Base-by-base conservation (phyloP, 35 echinoderm and acorn worm species). In the Lytechinus variegatus region DNA sequence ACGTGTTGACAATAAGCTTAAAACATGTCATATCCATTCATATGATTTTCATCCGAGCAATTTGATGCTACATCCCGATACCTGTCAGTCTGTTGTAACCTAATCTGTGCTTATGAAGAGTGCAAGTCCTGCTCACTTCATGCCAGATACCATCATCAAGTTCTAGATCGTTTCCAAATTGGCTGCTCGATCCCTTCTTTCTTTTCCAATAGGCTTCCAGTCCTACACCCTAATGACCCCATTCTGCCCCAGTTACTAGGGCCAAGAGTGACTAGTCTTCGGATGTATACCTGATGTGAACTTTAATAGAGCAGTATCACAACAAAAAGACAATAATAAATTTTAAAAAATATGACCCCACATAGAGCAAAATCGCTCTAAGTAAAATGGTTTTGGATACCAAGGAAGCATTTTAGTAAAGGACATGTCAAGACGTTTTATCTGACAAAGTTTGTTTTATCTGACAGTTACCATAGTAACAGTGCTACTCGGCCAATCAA, bases 111-210 rank as follows among this genome's bases (percentile, higher is more conserved):
- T 16, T 79, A 79, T 16, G 66, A 79, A 90, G 88, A 54, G 88
- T 90, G 28, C 88, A 52, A 52, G 52, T 90, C 88, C 52, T 9
- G 52, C 52, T 90, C 28, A 14, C 16, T 44, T 54, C 52, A 54
- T 54, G 88, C 88, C 88, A 54, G 88, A 90, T 44, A 28, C 27
- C 29, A 90, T 79, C 66, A 79, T 79, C 66, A 54, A 54, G 88
- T 54, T 90, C 10, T 90, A 90, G 88, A 90, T 90, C 88, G 52
- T 90, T 90, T 44, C 88, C 88, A 90, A 90, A 90, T 52, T 90
- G 29, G 88, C 88, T 12, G 28, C 88, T 33, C 88, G n/a, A 90
- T 90, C 28, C 28, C 88, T 79, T 79, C 66, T 24, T 24, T 79
- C 66, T 24, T n/a, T 24, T 79, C 66, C 66, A 79, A 79, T 79